Evolutionary conservation across 2,113 vertebrate genomes (phyloP), one percentile per base, ranked within the genome.

Genomic region (Platysteira castanea): DNA sequence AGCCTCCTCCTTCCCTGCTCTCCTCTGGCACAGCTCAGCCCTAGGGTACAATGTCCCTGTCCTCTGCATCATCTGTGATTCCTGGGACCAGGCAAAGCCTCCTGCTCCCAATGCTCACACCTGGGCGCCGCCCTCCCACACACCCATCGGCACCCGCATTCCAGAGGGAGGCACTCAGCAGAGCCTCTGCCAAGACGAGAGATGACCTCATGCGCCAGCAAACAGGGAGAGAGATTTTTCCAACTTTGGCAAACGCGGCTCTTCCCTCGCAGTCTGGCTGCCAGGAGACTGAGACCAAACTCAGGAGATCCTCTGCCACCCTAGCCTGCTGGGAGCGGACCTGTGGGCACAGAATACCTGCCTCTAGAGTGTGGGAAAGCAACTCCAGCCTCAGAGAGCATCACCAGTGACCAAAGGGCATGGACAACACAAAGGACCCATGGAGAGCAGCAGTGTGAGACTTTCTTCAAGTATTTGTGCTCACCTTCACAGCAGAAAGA

Each of bases 191-290:
- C 90, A 61, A 35, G 37, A 33, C 42, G 2, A 54, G 56, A 33
- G 75, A 26, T 91, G 93, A 96, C 92, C 63, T 95, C 94, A 87
- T 69, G 50, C 2, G 0, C 81, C 84, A 60, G 70, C 73, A 91
- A 94, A 94, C 70, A 94, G 12, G 6, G 53, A 71, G 17, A 47
- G 70, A 87, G 54, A 30, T 39, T 63, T 68, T 69, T 69, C 86
- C 77, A 84, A 9, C 54, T 50, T n/a, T 0, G 0, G n/a, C 37
- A 83, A 73, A 87, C 15, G 2, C 0, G 0, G 46, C 54, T 83
- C 46, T 95, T 57, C 27, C 28, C 57, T 52, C 5, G 4, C 70
- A 73, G 14, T 26, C 50, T 7, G 33, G 28, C 76, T 80, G 47
- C 54, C 37, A 15, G 50, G 26, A 80, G 35, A 26, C 9, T 0